Conservation (phyloP, 2,113 vertebrate genomes). For the Ascaphus truei region DNA sequence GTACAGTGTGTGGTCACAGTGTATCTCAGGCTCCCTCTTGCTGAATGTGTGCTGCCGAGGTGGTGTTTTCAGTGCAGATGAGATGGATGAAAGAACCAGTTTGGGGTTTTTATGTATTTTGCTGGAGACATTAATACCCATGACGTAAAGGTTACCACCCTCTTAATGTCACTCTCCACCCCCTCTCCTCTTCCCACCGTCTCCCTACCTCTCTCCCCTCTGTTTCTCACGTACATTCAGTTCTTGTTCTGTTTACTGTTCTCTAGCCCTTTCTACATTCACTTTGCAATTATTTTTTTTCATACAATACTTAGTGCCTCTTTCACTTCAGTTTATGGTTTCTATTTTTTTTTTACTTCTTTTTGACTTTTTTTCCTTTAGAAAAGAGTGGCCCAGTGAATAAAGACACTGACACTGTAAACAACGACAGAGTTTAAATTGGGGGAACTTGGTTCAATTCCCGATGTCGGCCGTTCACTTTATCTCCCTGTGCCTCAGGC, state of each 20-base stretch:
- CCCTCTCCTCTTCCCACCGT: neutral
- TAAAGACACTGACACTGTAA: no score
- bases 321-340: no score
- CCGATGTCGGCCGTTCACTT: no score
- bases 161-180: neutral
- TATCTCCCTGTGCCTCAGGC: no score
- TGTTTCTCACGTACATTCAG: neutral
- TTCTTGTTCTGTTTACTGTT: neutral
- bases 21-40: rapidly evolving
- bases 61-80: neutral
- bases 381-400: no score
- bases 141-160: neutral
- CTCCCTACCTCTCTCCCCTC: neutral
- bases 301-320: no score
- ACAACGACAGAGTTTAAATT: no score
- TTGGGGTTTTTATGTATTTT: slow-evolving; percentile 31
- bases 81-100: neutral
- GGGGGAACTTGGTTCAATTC: no score
- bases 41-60: neutral
- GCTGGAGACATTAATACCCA: slow-evolving; percentile 10
- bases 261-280: neutral
- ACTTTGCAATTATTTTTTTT: no score
- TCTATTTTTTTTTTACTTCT: no score
- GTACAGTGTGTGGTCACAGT: neutral
- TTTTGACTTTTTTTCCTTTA: no score